Evolutionary conservation across 2,113 vertebrate species (phyloP).

Genomic region (Microtus oregoni): DNA sequence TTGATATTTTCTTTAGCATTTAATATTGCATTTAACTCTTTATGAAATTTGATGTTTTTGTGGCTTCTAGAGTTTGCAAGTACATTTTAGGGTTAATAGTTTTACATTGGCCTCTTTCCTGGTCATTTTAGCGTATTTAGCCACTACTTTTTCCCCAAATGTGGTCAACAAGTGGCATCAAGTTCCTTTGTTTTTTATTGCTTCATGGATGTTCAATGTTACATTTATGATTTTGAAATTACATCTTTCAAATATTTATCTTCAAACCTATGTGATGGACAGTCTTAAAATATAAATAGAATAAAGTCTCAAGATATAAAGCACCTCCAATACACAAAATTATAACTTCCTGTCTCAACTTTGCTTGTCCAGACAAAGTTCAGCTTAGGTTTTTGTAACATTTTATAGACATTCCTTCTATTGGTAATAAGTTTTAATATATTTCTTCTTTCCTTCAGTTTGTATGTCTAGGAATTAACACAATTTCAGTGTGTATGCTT

Average conservation of each 20-base stretch:
- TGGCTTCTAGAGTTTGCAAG: not conserved
- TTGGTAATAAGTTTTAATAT: not conserved
- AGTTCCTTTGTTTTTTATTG: not conserved
- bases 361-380: not conserved
- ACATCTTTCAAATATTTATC: constrained; percentile 19
- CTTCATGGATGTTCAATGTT: not conserved
- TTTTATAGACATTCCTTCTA: not conserved
- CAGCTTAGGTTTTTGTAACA: not conserved
- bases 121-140: not conserved
- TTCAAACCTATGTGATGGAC: not conserved
- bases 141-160: not conserved
- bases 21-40: not conserved
- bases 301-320: not conserved
- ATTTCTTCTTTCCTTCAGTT: not conserved
- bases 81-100: not conserved
- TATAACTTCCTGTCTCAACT: not conserved
- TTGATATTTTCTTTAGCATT: not conserved
- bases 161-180: not conserved
- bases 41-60: not conserved
- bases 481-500: not conserved
- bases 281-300: not conserved
- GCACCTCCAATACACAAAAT: not conserved
- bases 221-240: constrained; percentile 16
- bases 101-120: not conserved
- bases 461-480: not conserved